Evolutionary conservation across 2,113 vertebrate genomes (phyloP).

Genomic region (Epinephelus cyanopodus): DNA sequence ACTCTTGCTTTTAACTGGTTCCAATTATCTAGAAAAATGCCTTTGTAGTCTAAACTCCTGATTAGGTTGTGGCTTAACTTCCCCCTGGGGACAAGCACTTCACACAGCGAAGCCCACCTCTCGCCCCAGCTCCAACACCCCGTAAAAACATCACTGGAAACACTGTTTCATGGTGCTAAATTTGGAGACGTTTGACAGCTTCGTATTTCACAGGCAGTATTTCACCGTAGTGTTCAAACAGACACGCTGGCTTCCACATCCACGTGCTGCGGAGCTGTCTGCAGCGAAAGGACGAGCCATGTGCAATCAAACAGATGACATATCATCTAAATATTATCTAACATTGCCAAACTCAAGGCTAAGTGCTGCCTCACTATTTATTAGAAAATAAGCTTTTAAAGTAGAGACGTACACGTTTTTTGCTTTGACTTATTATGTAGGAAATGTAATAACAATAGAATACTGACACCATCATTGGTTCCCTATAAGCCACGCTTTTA

Average conservation of each 20-base stretch:
- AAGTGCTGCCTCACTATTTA: not conserved
- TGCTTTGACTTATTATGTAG: too few relatives aligned
- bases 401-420: too few relatives aligned
- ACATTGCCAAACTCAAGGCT: not conserved
- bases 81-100: conserved; percentile 45
- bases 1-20: conserved; percentile 40
- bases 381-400: not conserved
- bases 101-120: not conserved
- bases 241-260: conserved; percentile 5
- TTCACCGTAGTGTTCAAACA: conserved; percentile 46
- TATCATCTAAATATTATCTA: too few relatives aligned
- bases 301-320: not conserved
- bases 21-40: conserved; percentile 57
- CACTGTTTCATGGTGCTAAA: conserved; percentile 45
- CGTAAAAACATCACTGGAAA: conserved; percentile 56
- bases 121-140: not conserved
- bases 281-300: not conserved
- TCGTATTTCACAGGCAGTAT: conserved; percentile 58
- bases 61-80: conserved; percentile 44
- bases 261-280: conserved; percentile 9
- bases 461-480: too few relatives aligned
- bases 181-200: conserved; percentile 49
- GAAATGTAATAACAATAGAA: too few relatives aligned
- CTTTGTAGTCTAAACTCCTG: conserved; percentile 63
- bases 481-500: too few relatives aligned